phyloP scores from a whole-genome alignment of 2,888 invertebrate species.

The Volucella inanis region DNA sequence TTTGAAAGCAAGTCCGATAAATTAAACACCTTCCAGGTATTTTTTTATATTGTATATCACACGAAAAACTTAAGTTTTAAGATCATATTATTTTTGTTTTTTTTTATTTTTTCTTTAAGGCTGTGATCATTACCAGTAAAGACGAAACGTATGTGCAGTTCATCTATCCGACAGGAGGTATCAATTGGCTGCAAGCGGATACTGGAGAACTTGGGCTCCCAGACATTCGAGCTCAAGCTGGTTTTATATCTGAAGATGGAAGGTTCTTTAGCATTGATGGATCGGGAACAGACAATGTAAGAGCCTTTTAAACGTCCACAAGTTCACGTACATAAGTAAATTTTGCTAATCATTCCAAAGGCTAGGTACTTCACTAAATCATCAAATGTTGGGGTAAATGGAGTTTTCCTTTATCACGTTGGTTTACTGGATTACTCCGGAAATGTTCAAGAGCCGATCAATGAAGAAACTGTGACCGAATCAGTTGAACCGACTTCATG shows the following conservation, averaged over 20 bases:
- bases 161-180: slow-evolving; percentile 92
- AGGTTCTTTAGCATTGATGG: slow-evolving; percentile 90
- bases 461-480: slow-evolving; percentile 83
- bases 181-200: slow-evolving; percentile 96
- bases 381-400: slow-evolving; percentile 93
- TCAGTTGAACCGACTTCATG: slow-evolving; percentile 83
- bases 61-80: not conserved
- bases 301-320: slow-evolving; percentile 65
- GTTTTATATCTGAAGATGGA: slow-evolving; percentile 93
- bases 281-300: slow-evolving; percentile 94
- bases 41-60: slow-evolving; percentile 44
- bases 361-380: slow-evolving; percentile 86
- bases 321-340: slow-evolving; percentile 20
- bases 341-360: slow-evolving; percentile 76
- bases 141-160: slow-evolving; percentile 92
- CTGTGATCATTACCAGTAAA: slow-evolving; percentile 80
- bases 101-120: slow-evolving; percentile 57
- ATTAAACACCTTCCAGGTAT: slow-evolving; percentile 94
- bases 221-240: slow-evolving; percentile 96
- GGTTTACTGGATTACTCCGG: slow-evolving; percentile 86
- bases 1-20: slow-evolving; percentile 86
- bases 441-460: slow-evolving; percentile 88
- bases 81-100: not conserved
- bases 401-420: slow-evolving; percentile 93
- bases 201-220: slow-evolving; percentile 89